Base-by-base conservation (phyloP, 2,797 vertebrate genomes). In the Melanotaenia maccullochi region DNA sequence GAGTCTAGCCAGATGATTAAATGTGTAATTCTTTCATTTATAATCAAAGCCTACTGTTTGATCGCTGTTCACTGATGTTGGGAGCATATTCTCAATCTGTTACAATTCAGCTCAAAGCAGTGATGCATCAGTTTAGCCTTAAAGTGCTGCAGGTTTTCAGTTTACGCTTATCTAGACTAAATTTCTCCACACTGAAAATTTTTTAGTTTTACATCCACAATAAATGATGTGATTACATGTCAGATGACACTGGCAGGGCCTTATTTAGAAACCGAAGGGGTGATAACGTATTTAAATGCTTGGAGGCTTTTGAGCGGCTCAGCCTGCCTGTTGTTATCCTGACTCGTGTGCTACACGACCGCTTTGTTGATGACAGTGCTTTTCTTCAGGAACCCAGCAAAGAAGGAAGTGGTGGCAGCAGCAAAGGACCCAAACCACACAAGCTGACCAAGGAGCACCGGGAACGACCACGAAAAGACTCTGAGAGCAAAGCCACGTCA, bases 401-500 rank as follows among this genome's bases (percentile, higher is more conserved):
- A 91, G 95, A 95, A 68, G 90, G 92, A 84, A 90, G 89, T 60
- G 93, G 91, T 30, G 83, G 92, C 70, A 95, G 96, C 69, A 94
- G 95, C 86, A 99, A 99, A 92, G 93, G 93, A 42, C 94, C 96
- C 71, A 99, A 99, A 88, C 94, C 96, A 0, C 97, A 99, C 92
- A 99, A 99, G 79, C 89, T 96, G 51, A 95, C 96, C 86, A 98
- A 99, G 95, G 98, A 99, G 84, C 97, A 99, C 85, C 95, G 97
- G 0, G 98, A 99, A 73, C 94, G 97, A 32, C 95, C 97, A 0
- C 94, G 97, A 62, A 99, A 99, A 92, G 97, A 99, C 94, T 97
- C 97, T 0, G 98, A 99, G 93, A 97, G 96, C 92, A 99, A 97
- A 93, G 91, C 92, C 76, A 84, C 95, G 4, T 95, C 96, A 24